phyloP scores from a whole-genome alignment of 2,888 invertebrate genomes.

The Cenopis cana region DNA sequence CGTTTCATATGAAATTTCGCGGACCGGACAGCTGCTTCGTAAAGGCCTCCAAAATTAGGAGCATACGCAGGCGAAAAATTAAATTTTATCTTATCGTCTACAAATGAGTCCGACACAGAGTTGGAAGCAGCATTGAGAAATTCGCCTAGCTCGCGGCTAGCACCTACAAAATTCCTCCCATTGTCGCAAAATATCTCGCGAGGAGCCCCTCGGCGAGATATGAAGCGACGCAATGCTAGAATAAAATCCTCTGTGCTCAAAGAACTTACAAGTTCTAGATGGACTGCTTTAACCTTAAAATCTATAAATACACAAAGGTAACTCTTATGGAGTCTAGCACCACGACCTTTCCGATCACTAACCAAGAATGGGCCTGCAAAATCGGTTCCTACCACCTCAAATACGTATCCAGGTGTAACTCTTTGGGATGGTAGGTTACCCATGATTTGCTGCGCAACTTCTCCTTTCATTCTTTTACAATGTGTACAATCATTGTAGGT shows the following conservation, averaged over 20 bases:
- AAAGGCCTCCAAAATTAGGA: conserved; percentile 31
- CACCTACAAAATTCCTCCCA: conserved; percentile 38
- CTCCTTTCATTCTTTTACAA: conserved; percentile 21
- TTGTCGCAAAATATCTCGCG: conserved; percentile 38
- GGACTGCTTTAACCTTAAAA: conserved; percentile 39
- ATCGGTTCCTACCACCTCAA: conserved; percentile 25
- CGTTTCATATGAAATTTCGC: conserved; percentile 30
- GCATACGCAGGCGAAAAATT: too few species aligned
- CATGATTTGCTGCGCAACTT: conserved; percentile 29
- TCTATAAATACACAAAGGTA: conserved; percentile 42
- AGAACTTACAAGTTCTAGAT: conserved; percentile 39
- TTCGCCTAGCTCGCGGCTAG: conserved; percentile 22
- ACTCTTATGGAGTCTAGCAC: conserved; percentile 18
- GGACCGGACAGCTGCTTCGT: conserved; percentile 32
- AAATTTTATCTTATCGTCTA: conserved; percentile 25
- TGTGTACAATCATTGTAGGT: background rate
- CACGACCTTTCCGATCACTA: conserved; percentile 29
- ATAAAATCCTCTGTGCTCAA: conserved; percentile 40
- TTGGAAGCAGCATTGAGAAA: conserved; percentile 17
- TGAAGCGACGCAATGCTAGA: conserved; percentile 32
- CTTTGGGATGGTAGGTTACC: conserved; percentile 34
- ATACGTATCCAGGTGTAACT: conserved; percentile 13
- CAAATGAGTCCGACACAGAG: conserved; percentile 23
- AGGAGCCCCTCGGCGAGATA: conserved; percentile 37
- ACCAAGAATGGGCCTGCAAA: conserved; percentile 35